Conservation (phyloP, 1,140 invertebrate species). For the Leptonema lineaticorne region DNA sequence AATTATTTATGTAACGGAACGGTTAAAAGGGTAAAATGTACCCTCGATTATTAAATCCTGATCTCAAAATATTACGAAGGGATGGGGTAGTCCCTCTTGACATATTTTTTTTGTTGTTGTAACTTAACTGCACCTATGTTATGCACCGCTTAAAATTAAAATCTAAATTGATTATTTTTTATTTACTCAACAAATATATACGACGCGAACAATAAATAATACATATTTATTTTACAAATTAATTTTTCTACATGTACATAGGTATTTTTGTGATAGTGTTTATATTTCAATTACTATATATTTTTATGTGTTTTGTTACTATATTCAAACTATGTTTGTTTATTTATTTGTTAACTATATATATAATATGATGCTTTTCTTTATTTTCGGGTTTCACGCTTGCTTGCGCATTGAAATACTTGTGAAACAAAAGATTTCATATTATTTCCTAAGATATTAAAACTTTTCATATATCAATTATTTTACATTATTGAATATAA, state of each 20-base stretch:
- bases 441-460: too few relatives aligned
- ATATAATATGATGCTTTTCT: too few relatives aligned
- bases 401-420: conserved; percentile 8
- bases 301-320: too few relatives aligned
- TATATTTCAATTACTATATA: too few relatives aligned
- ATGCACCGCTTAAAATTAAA: conserved; percentile 27
- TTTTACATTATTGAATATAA: too few relatives aligned
- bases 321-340: too few relatives aligned
- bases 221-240: too few relatives aligned
- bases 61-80: conserved; percentile 3
- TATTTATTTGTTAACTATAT: background rate
- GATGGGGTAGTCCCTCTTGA: conserved; percentile 10
- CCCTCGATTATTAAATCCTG: conserved; percentile 36
- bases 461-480: too few relatives aligned
- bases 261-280: too few relatives aligned
- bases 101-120: background rate
- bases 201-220: too few relatives aligned
- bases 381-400: background rate
- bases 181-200: conserved; percentile 9
- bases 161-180: conserved; percentile 2
- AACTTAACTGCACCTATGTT: background rate
- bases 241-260: too few relatives aligned
- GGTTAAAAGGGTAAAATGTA: conserved; percentile 17
- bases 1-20: conserved; percentile 15
- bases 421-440: conserved; percentile 4